Conservation (phyloP, 2,888 invertebrate genomes). For the Corythucha ciliata region DNA sequence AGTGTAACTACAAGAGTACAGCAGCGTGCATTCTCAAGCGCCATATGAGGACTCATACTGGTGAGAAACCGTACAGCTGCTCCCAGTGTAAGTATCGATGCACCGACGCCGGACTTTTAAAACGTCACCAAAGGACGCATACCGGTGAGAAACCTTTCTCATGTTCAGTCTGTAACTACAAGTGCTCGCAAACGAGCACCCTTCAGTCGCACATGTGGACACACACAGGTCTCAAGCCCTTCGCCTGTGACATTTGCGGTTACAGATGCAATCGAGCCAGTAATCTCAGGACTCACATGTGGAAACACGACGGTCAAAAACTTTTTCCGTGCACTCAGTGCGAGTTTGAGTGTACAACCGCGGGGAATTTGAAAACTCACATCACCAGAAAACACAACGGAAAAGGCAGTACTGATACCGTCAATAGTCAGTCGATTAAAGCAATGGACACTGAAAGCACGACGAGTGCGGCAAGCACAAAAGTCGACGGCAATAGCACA, state of each 20-base stretch:
- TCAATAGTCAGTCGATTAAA: too few relatives aligned
- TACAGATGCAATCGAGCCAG: constrained; percentile 16
- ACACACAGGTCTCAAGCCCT: constrained; percentile 16
- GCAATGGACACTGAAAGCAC: too few relatives aligned
- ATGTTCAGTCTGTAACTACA: constrained; percentile 3
- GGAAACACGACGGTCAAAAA: constrained; percentile 16
- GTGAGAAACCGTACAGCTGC: background rate
- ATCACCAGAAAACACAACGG: background rate
- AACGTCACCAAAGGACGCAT: constrained; percentile 9
- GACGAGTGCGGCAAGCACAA: too few relatives aligned
- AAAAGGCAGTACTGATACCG: too few relatives aligned
- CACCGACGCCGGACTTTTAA: constrained; percentile 14
- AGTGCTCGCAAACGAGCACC: constrained; percentile 12
- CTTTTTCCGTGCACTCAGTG: constrained; percentile 9
- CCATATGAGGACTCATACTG: constrained; percentile 1
- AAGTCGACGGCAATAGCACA: too few relatives aligned
- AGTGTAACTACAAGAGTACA: constrained; percentile 4
- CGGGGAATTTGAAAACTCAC: constrained; percentile 9
- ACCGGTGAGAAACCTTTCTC: constrained; percentile 12
- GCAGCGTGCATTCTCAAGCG: constrained; percentile 8
- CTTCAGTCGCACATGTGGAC: constrained; percentile 14
- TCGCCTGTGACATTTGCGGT: constrained; percentile 6
- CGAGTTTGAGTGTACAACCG: constrained; percentile 8
- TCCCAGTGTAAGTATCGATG: background rate
- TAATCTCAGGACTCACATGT: constrained; percentile 11